Conservation (phyloP, 2,113 vertebrate species). For the Cariama cristata region DNA sequence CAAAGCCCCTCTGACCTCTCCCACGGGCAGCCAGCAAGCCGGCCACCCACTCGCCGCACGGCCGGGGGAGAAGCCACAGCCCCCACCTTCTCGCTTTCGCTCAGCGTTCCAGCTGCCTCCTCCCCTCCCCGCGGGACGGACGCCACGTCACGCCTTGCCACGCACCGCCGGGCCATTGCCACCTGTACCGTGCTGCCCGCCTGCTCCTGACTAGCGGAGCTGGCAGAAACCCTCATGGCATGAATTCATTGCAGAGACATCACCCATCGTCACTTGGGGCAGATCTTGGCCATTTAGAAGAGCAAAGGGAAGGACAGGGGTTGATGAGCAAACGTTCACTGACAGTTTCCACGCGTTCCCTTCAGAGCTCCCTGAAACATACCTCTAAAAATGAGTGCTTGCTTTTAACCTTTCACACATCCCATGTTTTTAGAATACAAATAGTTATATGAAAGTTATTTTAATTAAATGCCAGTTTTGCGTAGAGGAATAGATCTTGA, state of each 20-base stretch:
- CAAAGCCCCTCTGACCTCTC: background rate
- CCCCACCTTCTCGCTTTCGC: accelerated
- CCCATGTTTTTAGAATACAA: background rate
- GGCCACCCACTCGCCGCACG: background rate
- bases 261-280: background rate
- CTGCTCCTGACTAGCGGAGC: background rate
- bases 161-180: accelerated
- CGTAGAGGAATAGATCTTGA: background rate
- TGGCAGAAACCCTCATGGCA: background rate
- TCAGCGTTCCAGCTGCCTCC: background rate
- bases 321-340: background rate
- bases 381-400: background rate
- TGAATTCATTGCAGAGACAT: background rate
- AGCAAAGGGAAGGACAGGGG: background rate
- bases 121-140: background rate
- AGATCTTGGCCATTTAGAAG: background rate
- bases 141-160: background rate
- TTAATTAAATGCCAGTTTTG: background rate
- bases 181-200: accelerated
- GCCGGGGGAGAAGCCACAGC: background rate
- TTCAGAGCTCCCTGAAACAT: background rate
- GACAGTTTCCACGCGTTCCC: background rate
- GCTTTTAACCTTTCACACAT: background rate
- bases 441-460: background rate
- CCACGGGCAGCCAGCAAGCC: background rate